Conservation (phyloP, 2,113 vertebrate species). For the Amblyornis subalaris region DNA sequence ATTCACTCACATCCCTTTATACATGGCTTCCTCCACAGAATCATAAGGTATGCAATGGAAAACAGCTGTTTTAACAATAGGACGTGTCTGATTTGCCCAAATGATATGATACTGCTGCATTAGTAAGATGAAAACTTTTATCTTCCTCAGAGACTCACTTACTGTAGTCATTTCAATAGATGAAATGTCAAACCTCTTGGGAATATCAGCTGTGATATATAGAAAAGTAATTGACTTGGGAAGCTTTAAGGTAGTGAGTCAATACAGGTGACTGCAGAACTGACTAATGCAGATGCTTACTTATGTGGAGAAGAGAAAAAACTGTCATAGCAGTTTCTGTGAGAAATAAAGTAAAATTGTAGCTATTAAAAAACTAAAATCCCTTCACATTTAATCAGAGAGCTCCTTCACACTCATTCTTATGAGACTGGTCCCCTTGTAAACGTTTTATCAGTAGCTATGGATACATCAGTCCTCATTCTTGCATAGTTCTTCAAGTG, state of each 20-base stretch:
- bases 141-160: constrained; percentile 31
- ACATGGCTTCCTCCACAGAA: neutral
- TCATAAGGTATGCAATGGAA: neutral
- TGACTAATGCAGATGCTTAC: constrained; percentile 7
- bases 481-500: neutral
- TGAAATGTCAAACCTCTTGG: constrained; percentile 37
- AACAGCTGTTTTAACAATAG: constrained; percentile 41
- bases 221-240: constrained; percentile 44
- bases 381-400: neutral
- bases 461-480: neutral
- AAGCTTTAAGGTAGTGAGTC: constrained; percentile 18
- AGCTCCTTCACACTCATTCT: neutral
- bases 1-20: neutral
- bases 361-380: neutral
- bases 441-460: constrained; percentile 17
- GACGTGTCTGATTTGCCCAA: constrained; percentile 43
- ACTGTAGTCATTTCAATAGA: constrained; percentile 43
- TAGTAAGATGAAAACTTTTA: constrained; percentile 42
- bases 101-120: constrained; percentile 13
- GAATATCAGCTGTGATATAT: constrained; percentile 41
- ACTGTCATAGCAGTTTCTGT: neutral
- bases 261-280: neutral
- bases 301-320: neutral
- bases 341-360: neutral
- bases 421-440: neutral